Evolutionary conservation across 2,113 vertebrate species (phyloP).

Genomic region (Ceyx margarethae): DNA sequence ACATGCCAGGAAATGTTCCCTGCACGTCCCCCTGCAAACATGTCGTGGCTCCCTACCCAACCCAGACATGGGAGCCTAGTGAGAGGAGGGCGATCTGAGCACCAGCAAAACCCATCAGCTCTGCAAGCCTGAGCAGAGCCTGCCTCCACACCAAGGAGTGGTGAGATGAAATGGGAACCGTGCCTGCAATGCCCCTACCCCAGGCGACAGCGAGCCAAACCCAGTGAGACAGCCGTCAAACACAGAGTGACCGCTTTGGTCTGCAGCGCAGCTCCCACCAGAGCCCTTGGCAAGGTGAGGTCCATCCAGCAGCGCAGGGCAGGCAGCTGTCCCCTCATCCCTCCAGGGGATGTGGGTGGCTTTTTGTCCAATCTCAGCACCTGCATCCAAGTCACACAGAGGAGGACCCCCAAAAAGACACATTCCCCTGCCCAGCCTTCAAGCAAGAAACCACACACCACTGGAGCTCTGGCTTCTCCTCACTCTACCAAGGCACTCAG

Average conservation of each 20-base stretch:
- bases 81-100: accelerated
- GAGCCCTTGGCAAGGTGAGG: not conserved
- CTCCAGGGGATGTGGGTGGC: accelerated
- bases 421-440: not conserved
- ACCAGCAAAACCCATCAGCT: not conserved
- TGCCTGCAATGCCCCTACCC: accelerated
- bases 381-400: not conserved
- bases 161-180: accelerated
- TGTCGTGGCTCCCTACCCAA: not conserved
- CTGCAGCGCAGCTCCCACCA: not conserved
- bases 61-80: accelerated
- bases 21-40: accelerated
- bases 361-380: not conserved
- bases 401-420: not conserved
- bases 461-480: not conserved
- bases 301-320: not conserved
- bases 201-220: not conserved
- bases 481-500: not conserved
- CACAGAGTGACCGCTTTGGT: accelerated
- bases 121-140: not conserved
- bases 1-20: not conserved
- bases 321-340: not conserved
- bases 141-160: not conserved
- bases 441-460: not conserved
- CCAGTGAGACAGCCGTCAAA: not conserved